Conservation (phyloP, 2,888 invertebrate species). For the Malthinus seriepunctatus region DNA sequence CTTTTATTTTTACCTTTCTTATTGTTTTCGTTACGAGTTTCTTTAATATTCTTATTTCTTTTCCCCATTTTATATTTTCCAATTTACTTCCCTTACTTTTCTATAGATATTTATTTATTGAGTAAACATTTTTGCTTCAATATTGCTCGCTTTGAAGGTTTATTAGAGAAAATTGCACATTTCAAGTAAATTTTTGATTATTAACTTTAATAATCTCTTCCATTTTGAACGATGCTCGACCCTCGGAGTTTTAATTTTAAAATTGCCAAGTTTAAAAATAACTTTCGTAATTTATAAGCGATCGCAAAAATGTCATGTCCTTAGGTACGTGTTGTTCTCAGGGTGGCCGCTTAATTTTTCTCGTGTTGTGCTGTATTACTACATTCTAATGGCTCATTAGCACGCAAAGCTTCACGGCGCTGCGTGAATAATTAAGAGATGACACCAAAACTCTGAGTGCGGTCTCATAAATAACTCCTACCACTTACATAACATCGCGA, state of each 20-base stretch:
- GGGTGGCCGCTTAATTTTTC: constrained; percentile 23
- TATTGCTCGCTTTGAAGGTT: background rate
- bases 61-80: constrained; percentile 15
- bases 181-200: too few species aligned
- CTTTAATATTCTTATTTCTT: constrained; percentile 18
- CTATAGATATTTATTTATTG: constrained; percentile 32
- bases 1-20: constrained; percentile 24
- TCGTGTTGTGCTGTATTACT: constrained; percentile 30
- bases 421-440: constrained; percentile 43
- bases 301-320: constrained; percentile 11
- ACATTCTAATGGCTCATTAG: constrained; percentile 34
- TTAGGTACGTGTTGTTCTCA: constrained; percentile 14
- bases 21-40: background rate
- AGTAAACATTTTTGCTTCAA: constrained; percentile 29
- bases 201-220: too few species aligned
- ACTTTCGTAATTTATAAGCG: background rate
- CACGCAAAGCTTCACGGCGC: constrained; percentile 31
- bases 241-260: too few species aligned
- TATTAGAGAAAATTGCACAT: too few species aligned
- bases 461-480: constrained; percentile 37
- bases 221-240: too few species aligned
- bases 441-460: constrained; percentile 37
- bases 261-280: background rate
- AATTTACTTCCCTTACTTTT: too few species aligned
- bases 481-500: constrained; percentile 35